A percentile compares a stretch with the other conserved stretches of the same genome.
Conservation (phyloP, 2,797 vertebrate genomes). For the Sus cebifrons region DNA sequence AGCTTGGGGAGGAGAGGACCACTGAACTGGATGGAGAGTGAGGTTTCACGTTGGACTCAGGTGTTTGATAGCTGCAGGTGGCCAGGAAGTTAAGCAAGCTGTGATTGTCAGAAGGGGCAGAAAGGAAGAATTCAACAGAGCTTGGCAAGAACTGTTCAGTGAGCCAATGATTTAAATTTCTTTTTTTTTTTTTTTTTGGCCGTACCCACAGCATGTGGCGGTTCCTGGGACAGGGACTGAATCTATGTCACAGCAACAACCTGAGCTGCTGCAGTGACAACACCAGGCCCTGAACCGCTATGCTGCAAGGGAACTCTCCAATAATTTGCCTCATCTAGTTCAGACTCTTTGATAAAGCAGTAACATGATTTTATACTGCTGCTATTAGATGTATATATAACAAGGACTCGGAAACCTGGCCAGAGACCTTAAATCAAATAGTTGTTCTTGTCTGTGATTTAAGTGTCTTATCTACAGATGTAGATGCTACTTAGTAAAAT, state of each 20-base stretch:
- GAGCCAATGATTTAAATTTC: slow-evolving; percentile 8
- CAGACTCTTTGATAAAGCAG: slow-evolving; percentile 52
- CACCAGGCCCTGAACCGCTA: too few species aligned
- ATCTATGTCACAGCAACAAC: too few species aligned
- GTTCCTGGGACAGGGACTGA: too few species aligned
- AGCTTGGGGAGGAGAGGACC: neutral
- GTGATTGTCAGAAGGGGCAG: neutral
- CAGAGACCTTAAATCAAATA: neutral
- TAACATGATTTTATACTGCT: neutral
- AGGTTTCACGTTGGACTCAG: neutral
- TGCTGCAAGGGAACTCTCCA: neutral
- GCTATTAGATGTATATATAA: neutral
- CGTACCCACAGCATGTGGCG: too few species aligned
- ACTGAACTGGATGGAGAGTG: neutral
- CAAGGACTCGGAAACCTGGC: slow-evolving; percentile 19
- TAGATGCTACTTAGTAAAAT: slow-evolving; percentile 31
- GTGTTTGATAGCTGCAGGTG: neutral
- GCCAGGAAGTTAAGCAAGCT: neutral
- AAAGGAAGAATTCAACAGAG: neutral
- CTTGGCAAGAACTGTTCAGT: neutral
- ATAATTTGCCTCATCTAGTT: slow-evolving; percentile 9
- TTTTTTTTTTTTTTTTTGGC: neutral
- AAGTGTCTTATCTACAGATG: slow-evolving; percentile 1
- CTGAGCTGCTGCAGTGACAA: too few species aligned
- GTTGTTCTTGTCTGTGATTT: slow-evolving; percentile 14